phyloP scores from a whole-genome alignment of 2,113 vertebrate genomes.

The Ia io region DNA sequence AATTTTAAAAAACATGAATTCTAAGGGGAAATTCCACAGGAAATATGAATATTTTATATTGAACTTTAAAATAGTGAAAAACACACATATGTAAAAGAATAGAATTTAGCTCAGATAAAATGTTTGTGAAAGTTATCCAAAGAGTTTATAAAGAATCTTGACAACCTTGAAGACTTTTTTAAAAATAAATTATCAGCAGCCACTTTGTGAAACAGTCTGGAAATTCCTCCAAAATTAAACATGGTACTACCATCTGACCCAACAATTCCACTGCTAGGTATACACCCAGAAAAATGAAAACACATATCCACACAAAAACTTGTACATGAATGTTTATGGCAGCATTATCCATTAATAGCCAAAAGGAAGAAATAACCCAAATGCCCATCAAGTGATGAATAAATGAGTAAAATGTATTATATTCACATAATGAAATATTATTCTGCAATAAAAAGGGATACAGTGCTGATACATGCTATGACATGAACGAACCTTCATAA shows the following conservation, averaged over 20 bases:
- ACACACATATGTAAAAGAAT: slow-evolving; percentile 4
- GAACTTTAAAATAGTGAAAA: slow-evolving; percentile 48
- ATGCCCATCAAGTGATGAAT: background rate
- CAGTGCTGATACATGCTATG: background rate
- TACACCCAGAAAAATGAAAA: slow-evolving; percentile 18
- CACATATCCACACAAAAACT: background rate
- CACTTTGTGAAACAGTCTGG: slow-evolving; percentile 1
- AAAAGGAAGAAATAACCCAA: slow-evolving; percentile 10
- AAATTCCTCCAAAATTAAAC: slow-evolving; percentile 21
- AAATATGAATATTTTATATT: slow-evolving; percentile 16
- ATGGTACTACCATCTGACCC: background rate
- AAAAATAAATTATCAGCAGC: background rate
- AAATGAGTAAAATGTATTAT: background rate
- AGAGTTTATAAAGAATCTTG: background rate
- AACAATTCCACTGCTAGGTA: slow-evolving; percentile 3
- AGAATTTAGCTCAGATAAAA: slow-evolving; percentile 28
- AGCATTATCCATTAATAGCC: slow-evolving; percentile 20
- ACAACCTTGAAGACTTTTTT: background rate
- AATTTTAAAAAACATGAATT: slow-evolving; percentile 42
- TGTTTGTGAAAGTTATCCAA: slow-evolving; percentile 8
- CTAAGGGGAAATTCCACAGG: slow-evolving; percentile 1
- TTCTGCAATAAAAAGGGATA: background rate
- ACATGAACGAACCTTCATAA: background rate
- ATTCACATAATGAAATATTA: background rate
- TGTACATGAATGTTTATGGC: background rate